Evolutionary conservation across 1,140 invertebrate genomes (phyloP), one percentile per base, ranked within the genome.

Genomic region (Caenorhabditis latens): DNA sequence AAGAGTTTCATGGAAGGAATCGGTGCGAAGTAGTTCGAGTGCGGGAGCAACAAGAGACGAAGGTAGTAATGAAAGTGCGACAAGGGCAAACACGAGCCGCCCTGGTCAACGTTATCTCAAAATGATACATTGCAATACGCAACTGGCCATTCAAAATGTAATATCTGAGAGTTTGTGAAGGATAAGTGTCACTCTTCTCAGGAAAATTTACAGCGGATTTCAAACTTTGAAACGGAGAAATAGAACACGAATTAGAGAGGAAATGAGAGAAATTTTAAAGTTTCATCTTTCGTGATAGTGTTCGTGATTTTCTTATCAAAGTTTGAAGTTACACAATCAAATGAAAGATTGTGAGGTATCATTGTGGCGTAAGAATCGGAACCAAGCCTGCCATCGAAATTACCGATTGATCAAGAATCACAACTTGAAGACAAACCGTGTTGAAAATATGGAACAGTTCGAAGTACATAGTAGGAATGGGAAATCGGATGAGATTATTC

Each of bases 101-200:
- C 71, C 71, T 79, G 71, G 71, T 79, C 71, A 79, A 50, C 71
- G 71, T 48, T 79, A 79, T 79, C 71, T 50, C 71, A 50, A 79
- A 79, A 50, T 79, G 71, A 79, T 79, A 79, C 71, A 79, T 79
- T 79, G 71, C 71, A 79, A 79, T 79, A 50, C 71, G 46, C 71
- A 79, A 79, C 71, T 79, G 71, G 71, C 71, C 71, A 79, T 79
- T 79, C 71, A 79, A 79, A 79, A 79, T 79, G 71, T 79, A 79
- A 79, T 79, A 79, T 79, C 71, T 79, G 43, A 48, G 71, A 79
- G 46, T 50, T 79, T 79, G 65, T 71, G 65, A 71, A 71, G 65
- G 65, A 71, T 71, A 71, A 43, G 65, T 71, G 43, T 79, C 71
- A 79, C 71, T 79, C 46, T 32, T 46, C 6, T 9, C 14, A 46